Conservation (phyloP, 1,140 invertebrate genomes). For the Nebria ingens region DNA sequence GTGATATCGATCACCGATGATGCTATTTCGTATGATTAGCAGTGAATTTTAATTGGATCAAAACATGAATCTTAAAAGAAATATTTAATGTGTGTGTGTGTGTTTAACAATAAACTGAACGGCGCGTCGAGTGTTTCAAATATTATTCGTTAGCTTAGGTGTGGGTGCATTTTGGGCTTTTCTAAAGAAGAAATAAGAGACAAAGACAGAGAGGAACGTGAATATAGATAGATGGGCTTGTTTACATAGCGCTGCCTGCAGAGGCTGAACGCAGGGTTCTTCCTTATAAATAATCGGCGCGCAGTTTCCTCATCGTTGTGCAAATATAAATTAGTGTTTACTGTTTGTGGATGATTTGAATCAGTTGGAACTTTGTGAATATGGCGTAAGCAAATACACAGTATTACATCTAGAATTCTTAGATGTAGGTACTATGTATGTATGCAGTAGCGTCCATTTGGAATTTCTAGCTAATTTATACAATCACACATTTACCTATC, state of each 20-base stretch:
- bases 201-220: too few species aligned
- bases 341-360: slow-evolving; percentile 10
- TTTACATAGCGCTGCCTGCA: neutral
- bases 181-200: too few species aligned
- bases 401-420: too few species aligned
- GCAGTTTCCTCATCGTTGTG: neutral
- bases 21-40: neutral
- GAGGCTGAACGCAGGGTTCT: too few species aligned
- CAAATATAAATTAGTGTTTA: slow-evolving; percentile 11
- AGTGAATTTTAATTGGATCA: neutral
- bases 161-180: too few species aligned
- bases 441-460: too few species aligned
- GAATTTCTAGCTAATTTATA: too few species aligned
- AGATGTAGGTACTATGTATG: too few species aligned
- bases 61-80: slow-evolving; percentile 7
- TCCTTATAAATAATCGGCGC: slow-evolving; percentile 11
- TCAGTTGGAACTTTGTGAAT: slow-evolving; percentile 8
- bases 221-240: neutral
- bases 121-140: slow-evolving; percentile 3
- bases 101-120: too few species aligned
- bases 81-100: too few species aligned
- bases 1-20: neutral
- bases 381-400: neutral
- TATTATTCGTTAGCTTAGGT: neutral
- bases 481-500: too few species aligned